A percentile compares a stretch with the other conserved stretches of the same genome.
These are phyloP conservation scores for Cotesia congregata DNA, from an alignment of 2,888 invertebrate genomes.

Conservation along the genomic window DNA sequence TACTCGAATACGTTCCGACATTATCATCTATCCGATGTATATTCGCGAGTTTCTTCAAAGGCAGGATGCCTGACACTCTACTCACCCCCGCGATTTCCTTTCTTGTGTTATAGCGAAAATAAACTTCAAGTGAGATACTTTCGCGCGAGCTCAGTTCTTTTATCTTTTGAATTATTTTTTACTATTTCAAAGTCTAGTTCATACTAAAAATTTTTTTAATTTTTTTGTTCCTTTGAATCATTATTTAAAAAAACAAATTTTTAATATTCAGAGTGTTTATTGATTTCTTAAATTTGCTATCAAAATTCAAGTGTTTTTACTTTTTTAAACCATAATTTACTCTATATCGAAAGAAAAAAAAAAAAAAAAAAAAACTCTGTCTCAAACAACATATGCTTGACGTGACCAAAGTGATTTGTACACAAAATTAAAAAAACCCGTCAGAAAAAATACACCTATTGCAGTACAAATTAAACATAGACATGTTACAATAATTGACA, in stretches of 20 bases:
- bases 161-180: background rate
- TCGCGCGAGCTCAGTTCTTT: background rate
- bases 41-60: slow-evolving; percentile 50
- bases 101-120: slow-evolving; percentile 29
- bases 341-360: background rate
- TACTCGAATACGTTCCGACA: slow-evolving; percentile 35
- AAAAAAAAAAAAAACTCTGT: background rate
- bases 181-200: background rate
- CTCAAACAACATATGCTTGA: background rate
- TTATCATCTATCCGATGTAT: background rate
- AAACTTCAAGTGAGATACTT: slow-evolving; percentile 2
- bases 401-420: background rate
- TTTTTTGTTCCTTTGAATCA: no score
- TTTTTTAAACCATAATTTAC: no score
- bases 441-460: background rate
- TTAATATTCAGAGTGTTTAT: no score
- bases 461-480: background rate
- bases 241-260: no score
- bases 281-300: no score
- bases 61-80: slow-evolving; percentile 26
- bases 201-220: no score
- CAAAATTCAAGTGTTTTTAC: no score
- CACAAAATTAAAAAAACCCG: background rate
- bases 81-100: slow-evolving; percentile 3
- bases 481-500: background rate